phyloP scores from a whole-genome alignment of 1,140 invertebrate genomes.

The Helicoverpa armigera region DNA sequence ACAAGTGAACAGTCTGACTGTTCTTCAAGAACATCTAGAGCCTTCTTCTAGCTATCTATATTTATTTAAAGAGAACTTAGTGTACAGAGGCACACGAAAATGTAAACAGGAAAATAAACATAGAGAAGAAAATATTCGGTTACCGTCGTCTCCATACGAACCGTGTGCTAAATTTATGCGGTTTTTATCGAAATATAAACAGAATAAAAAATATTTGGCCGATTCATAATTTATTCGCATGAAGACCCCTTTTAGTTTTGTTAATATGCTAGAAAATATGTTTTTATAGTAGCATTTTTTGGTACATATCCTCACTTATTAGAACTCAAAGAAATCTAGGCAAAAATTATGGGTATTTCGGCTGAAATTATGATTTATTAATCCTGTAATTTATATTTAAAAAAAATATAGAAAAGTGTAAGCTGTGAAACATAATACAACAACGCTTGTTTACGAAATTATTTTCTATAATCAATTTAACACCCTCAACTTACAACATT shows the following conservation, averaged over 20 bases:
- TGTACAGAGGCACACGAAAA: neutral
- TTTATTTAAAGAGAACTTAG: too few species aligned
- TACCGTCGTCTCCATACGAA: neutral
- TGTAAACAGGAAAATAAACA: conserved; percentile 25
- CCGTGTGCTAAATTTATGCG: conserved; percentile 35
- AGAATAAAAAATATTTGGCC: conserved; percentile 11
- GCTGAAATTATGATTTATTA: too few species aligned
- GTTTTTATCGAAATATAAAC: conserved; percentile 41
- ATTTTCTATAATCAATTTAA: too few species aligned
- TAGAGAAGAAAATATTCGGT: neutral
- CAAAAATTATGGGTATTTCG: too few species aligned
- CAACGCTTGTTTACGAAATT: too few species aligned
- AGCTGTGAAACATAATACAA: too few species aligned
- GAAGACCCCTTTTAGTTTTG: conserved; percentile 18
- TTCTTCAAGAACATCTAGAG: too few species aligned
- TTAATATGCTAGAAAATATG: neutral
- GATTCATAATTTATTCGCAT: conserved; percentile 46
- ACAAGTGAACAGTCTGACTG: too few species aligned
- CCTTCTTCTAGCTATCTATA: too few species aligned
- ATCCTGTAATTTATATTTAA: too few species aligned
- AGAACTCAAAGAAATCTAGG: too few species aligned
- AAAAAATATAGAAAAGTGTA: too few species aligned
- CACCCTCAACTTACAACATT: neutral
- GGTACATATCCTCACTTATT: neutral
- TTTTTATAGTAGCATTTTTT: conserved; percentile 4